phyloP scores from a whole-genome alignment of 2,797 vertebrate species.

The Alexandromys oeconomus region DNA sequence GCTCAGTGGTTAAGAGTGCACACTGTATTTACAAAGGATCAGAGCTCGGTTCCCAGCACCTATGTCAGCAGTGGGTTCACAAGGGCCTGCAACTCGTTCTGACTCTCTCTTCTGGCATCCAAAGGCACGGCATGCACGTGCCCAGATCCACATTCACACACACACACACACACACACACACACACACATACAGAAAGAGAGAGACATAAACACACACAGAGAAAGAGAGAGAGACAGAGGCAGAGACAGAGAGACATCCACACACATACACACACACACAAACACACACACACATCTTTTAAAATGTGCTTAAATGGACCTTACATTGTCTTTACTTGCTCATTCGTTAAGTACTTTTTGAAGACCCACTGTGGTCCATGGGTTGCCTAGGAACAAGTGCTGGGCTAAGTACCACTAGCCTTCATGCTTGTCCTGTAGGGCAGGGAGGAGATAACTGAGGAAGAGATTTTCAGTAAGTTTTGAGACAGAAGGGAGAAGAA shows the following conservation, averaged over 20 bases:
- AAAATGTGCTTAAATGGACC: neutral
- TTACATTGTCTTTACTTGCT: neutral
- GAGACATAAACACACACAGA: neutral
- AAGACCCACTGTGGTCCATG: neutral
- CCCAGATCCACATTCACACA: neutral
- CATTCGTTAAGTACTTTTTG: neutral
- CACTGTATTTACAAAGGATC: neutral
- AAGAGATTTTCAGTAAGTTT: neutral
- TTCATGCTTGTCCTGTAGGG: neutral
- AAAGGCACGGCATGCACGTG: neutral
- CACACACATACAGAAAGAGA: fast-evolving
- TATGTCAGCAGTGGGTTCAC: neutral
- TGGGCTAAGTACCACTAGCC: neutral
- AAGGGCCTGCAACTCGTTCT: neutral
- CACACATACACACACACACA: neutral
- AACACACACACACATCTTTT: neutral
- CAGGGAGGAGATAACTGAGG: neutral
- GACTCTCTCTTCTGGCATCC: neutral
- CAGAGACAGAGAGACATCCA: neutral
- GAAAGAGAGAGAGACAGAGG: no score
- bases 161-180: neutral
- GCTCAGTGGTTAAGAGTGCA: neutral
- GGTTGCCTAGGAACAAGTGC: neutral
- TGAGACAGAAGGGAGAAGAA: neutral
- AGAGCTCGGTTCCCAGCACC: neutral